Conservation (phyloP, 2,113 vertebrate genomes). For the Lepus timidus region DNA sequence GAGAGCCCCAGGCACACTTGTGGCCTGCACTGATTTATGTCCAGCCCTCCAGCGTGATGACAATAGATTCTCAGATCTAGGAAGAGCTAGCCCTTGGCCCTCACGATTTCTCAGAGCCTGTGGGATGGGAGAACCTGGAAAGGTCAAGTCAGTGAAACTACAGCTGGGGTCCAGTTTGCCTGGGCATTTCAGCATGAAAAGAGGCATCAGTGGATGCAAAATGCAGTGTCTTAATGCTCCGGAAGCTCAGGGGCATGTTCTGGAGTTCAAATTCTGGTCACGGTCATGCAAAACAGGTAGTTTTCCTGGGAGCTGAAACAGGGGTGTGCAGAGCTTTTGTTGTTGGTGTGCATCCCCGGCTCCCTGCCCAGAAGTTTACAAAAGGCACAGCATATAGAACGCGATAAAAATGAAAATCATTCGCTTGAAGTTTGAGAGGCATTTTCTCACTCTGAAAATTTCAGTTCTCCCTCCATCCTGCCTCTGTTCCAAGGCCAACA, state of each 20-base stretch:
- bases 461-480: not conserved
- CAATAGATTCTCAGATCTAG: not conserved
- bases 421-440: not conserved
- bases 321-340: not conserved
- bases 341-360: not conserved
- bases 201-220: not conserved
- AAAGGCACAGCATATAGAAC: not conserved
- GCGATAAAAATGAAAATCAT: not conserved
- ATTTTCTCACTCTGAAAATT: slow-evolving; percentile 47
- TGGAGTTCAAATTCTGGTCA: slow-evolving; percentile 14
- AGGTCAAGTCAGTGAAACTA: not conserved
- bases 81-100: not conserved
- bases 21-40: not conserved
- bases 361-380: not conserved
- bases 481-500: not conserved
- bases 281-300: not conserved
- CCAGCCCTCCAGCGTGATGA: not conserved
- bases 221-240: not conserved
- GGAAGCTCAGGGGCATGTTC: not conserved
- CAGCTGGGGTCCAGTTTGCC: not conserved
- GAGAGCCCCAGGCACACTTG: not conserved
- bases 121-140: not conserved
- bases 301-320: not conserved
- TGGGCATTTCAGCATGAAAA: not conserved
- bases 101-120: not conserved